Evolutionary conservation across 2,113 vertebrate genomes (phyloP).

Genomic region (Abramis brama): DNA sequence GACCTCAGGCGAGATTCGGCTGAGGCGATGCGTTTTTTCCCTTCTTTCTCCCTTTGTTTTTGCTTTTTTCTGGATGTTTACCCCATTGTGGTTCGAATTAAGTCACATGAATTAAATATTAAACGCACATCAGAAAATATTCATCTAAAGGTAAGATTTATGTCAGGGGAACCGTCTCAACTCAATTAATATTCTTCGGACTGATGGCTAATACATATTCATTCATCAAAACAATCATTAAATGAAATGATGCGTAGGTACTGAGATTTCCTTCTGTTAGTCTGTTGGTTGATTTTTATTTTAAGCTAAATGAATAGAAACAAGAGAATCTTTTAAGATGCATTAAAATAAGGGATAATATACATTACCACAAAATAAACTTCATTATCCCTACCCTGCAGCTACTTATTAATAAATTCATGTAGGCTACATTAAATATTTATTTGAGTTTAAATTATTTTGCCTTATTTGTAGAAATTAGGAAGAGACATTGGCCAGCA

Average conservation of each 20-base stretch:
- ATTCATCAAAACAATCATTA: constrained; percentile 54
- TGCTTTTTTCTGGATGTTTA: constrained; percentile 63
- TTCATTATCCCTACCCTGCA: neutral
- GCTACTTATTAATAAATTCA: constrained; percentile 17
- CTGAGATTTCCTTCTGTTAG: neutral
- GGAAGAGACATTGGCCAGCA: neutral
- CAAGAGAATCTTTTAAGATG: neutral
- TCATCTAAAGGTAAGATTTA: constrained; percentile 76
- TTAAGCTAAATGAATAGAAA: neutral
- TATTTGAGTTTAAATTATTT: neutral
- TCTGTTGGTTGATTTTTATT: neutral
- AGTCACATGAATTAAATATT: constrained; percentile 78
- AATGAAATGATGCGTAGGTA: constrained; percentile 27
- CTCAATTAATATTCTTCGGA: constrained; percentile 66
- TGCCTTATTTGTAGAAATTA: neutral
- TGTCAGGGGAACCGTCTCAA: constrained; percentile 68
- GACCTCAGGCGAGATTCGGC: constrained; percentile 71
- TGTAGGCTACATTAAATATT: neutral
- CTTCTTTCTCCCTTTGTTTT: constrained; percentile 49
- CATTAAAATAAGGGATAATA: neutral
- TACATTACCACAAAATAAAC: neutral
- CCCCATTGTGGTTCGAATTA: constrained; percentile 43
- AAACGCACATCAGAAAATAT: constrained; percentile 71
- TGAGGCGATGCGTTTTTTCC: constrained; percentile 72
- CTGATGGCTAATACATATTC: constrained; percentile 71